Conservation (phyloP, 2,797 vertebrate species). For the Miichthys miiuy region DNA sequence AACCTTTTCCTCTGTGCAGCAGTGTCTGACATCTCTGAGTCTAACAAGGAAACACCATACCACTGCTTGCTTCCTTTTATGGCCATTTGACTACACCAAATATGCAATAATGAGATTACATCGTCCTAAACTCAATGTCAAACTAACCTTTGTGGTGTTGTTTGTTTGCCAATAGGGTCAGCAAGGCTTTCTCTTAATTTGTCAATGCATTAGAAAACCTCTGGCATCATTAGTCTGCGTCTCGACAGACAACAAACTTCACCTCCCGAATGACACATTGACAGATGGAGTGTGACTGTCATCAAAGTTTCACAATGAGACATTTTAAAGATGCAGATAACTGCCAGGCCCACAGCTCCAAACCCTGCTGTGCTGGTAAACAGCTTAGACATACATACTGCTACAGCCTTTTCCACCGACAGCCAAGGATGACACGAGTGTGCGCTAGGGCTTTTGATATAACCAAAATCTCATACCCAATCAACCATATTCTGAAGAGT, state of each 20-base stretch:
- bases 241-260: slow-evolving; percentile 35
- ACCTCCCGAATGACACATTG: slow-evolving; percentile 41
- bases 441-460: background rate
- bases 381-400: slow-evolving; percentile 20
- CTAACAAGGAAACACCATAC: slow-evolving; percentile 31
- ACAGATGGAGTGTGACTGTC: slow-evolving; percentile 54
- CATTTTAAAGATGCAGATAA: slow-evolving; percentile 53
- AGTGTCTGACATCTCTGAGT: slow-evolving; percentile 37
- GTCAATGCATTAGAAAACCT: slow-evolving; percentile 42
- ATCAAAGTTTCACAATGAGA: slow-evolving; percentile 62
- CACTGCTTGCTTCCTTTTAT: background rate
- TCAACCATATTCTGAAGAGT: background rate
- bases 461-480: background rate
- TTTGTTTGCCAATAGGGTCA: slow-evolving; percentile 25
- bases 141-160: slow-evolving; percentile 11
- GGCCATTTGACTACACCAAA: slow-evolving; percentile 13
- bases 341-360: slow-evolving; percentile 25
- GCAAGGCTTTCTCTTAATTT: slow-evolving; percentile 38
- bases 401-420: background rate
- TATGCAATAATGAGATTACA: slow-evolving; percentile 28
- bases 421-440: background rate
- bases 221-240: slow-evolving; percentile 36
- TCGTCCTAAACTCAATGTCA: slow-evolving; percentile 17
- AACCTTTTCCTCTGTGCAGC: slow-evolving; percentile 41
- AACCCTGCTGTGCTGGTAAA: slow-evolving; percentile 33